phyloP scores from a whole-genome alignment of 2,888 invertebrate species.

The Dryocosmus kuriphilus region DNA sequence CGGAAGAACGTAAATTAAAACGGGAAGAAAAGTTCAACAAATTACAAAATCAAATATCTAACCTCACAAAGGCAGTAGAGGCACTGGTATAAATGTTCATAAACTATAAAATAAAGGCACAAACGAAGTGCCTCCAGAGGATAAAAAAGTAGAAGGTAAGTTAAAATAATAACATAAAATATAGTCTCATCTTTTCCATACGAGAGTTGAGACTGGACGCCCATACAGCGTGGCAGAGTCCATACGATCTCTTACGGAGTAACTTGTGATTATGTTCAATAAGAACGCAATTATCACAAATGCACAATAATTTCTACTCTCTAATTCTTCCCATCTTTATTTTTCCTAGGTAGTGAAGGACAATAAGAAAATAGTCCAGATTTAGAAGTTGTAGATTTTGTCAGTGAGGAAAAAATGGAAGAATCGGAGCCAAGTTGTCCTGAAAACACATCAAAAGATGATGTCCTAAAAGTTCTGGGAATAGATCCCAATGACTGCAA shows the following conservation, averaged over 20 bases:
- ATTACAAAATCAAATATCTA: too few species aligned
- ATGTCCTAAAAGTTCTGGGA: conserved; percentile 43
- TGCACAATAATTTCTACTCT: conserved; percentile 20
- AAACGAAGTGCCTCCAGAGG: too few species aligned
- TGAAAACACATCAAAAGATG: neutral
- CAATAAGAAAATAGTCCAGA: neutral
- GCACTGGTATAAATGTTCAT: too few species aligned
- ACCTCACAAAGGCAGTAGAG: too few species aligned
- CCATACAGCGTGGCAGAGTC: conserved; percentile 35
- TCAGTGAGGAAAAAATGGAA: neutral
- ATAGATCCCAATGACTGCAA: conserved; percentile 42
- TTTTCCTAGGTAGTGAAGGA: neutral
- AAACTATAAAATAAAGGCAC: too few species aligned
- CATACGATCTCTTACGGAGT: too few species aligned
- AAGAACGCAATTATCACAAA: conserved; percentile 33
- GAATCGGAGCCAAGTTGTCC: neutral
- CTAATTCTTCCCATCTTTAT: neutral
- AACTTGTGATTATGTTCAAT: too few species aligned
- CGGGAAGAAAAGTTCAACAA: too few species aligned
- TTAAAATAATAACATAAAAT: too few species aligned
- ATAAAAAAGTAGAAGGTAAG: too few species aligned
- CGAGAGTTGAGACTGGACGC: conserved; percentile 38
- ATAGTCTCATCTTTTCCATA: neutral
- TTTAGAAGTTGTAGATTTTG: neutral
- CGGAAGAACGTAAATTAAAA: too few species aligned